Evolutionary conservation across 1,140 invertebrate species (phyloP), one percentile per base, ranked within the genome.

Genomic region (Panagrolaimus sp.): DNA sequence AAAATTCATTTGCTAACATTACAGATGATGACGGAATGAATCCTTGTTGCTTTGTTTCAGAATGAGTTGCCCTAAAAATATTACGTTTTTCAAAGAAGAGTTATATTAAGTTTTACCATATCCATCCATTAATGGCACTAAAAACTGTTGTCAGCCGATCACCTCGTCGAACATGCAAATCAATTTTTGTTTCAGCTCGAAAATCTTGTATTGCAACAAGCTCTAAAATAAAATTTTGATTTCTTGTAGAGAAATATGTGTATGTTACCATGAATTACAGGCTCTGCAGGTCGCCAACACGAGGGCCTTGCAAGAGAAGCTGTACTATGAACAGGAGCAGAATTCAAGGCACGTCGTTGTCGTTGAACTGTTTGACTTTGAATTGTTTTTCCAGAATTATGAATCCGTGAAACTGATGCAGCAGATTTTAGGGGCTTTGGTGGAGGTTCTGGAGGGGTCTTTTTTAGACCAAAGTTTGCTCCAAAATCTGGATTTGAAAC

Each of bases 61-160:
- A 57, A 27, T 57, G 51, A 20, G 51, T 57, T 57, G 51, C 51
- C 31, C 31, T 38, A 38, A 38, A 38, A 38, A 38, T 38, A 38
- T 4, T 2, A 4, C 31, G 31, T 4, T 38, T 38, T 38, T 4
- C 31, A 38, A 38, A 38, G 2, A 38, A 38, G 2, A 38, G 7
- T 38, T 38, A 4, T 2, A 2, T 4, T 38, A 38, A 38, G 2
- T 7, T 4, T 38, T 38, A 38, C 51, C 51, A 57, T 11, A 57
- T 57, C 51, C 51, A 57, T 20, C 51, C 51, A 57, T 57, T 57
- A 13, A 57, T 57, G 51, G 51, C 51, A 20, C 51, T 57, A 27
- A 57, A 57, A 25, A 57, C 51, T 16, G 51, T 57, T 5, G 51
- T 25, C 20, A 57, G n/a, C 9, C 51, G 51, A 57, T 57, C 51